Conservation (phyloP, 1,140 invertebrate species). For the Papilio glaucus region DNA sequence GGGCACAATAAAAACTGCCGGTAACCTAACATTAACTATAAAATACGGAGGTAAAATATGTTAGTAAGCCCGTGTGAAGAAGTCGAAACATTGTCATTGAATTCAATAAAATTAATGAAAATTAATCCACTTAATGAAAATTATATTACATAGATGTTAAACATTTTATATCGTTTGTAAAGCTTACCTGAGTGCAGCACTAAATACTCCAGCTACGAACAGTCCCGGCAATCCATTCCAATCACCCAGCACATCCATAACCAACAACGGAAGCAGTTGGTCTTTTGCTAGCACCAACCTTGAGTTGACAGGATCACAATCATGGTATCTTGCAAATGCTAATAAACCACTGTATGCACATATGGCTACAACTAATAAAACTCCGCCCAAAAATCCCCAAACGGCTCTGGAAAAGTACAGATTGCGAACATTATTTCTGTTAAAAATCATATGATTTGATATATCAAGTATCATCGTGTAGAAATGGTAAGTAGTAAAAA, state of each 20-base stretch:
- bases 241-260: constrained; percentile 89
- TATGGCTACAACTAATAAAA: constrained; percentile 81
- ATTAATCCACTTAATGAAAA: too few species aligned
- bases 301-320: constrained; percentile 92
- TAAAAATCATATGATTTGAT: too few species aligned
- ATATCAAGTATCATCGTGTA: too few species aligned
- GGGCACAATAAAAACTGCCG: too few species aligned
- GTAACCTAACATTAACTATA: too few species aligned
- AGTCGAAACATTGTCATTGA: too few species aligned
- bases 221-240: constrained; percentile 89
- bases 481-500: too few species aligned
- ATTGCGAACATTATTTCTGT: too few species aligned
- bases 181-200: constrained; percentile 89
- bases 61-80: too few species aligned
- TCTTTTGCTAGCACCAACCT: constrained; percentile 86
- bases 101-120: too few species aligned
- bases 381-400: constrained; percentile 86
- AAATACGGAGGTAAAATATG: too few species aligned
- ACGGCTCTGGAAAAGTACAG: constrained; percentile 84
- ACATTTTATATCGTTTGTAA: not conserved
- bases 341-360: constrained; percentile 90
- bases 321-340: constrained; percentile 91
- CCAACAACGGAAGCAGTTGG: constrained; percentile 87
- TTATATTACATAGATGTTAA: too few species aligned
- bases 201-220: constrained; percentile 91